Evolutionary conservation across 2,113 vertebrate species (phyloP).

Genomic region (Loxodonta africana): DNA sequence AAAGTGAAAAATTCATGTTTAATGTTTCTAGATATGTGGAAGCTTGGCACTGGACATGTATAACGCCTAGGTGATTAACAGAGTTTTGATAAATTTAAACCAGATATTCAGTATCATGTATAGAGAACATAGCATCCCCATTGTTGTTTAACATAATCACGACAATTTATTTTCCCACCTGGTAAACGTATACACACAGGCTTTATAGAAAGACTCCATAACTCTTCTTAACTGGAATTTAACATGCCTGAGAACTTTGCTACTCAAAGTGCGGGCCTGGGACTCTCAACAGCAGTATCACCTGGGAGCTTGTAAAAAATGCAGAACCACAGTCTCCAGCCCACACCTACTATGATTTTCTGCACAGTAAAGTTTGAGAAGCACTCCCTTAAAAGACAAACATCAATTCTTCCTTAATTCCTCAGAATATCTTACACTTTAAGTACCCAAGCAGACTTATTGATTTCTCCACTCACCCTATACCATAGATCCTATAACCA

Average conservation of each 20-base stretch:
- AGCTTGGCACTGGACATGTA: not conserved
- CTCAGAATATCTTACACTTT: constrained; percentile 37
- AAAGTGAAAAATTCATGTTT: constrained; percentile 16
- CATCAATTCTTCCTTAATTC: not conserved
- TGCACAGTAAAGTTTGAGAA: not conserved
- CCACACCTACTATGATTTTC: not conserved
- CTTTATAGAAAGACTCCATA: not conserved
- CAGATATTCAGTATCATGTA: not conserved
- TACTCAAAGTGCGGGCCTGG: not conserved
- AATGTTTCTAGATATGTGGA: not conserved
- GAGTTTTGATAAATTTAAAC: constrained; percentile 41
- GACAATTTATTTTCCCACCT: not conserved
- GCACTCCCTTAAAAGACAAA: not conserved
- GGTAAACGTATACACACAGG: not conserved
- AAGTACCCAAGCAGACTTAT: constrained; percentile 35
- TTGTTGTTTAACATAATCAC: not conserved
- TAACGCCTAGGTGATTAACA: not conserved
- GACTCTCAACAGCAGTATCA: not conserved
- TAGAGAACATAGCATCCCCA: not conserved
- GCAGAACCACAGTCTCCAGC: not conserved
- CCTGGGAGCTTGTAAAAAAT: not conserved
- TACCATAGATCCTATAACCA: not conserved
- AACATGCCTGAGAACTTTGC: not conserved
- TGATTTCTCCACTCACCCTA: not conserved
- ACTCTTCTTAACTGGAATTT: not conserved